Base-by-base conservation (phyloP, 2,888 invertebrate species). In the Globia sparganii region DNA sequence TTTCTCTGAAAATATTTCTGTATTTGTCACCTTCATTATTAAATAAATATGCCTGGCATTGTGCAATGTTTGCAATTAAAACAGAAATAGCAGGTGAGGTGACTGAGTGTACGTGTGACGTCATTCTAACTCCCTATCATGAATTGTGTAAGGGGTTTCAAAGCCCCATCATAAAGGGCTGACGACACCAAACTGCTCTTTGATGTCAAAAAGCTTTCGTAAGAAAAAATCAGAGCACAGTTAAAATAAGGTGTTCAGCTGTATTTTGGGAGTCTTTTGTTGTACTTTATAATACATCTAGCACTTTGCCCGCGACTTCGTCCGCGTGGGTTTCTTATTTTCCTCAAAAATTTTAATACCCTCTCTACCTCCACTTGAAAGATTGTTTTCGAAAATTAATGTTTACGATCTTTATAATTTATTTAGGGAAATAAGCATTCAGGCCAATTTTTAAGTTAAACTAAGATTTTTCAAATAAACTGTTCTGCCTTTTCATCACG, bases 141-240 rank as follows among this genome's bases (percentile, higher is more conserved):
- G 62, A 76, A 82, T 79, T 77, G 72, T 78, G 53, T 74, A 74
- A 77, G 66, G 5, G 75, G 67, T 79, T 86, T 69, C 68, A 77
- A 83, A 78, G 72, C 61, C 61, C 49, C 62, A 61, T 77, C 65
- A 61, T 77, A 75, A 84, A 80, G 61, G 65, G 49, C n/a, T 74
- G 64, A 79, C 76, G 66, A 74, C 68, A 82, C 65, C 62, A 70
- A 75, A 82, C 75, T 66, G 65, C 58, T 72, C 77, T 85, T 86
- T 87, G 83, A 83, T 77, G 76, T 73, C 70, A 65, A 72, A 77
- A 78, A 75, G 66, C 78, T 78, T 81, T 82, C 77, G 73, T 65
- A 72, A 79, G 73, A 74, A 77, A 78, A 64, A 72, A n/a, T 68
- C 62, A 34, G 64, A 77, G 69, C 43, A 6, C 59, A 70, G 66